Base-by-base conservation (phyloP, 2,797 vertebrate species). In the Siniperca scherzeri region DNA sequence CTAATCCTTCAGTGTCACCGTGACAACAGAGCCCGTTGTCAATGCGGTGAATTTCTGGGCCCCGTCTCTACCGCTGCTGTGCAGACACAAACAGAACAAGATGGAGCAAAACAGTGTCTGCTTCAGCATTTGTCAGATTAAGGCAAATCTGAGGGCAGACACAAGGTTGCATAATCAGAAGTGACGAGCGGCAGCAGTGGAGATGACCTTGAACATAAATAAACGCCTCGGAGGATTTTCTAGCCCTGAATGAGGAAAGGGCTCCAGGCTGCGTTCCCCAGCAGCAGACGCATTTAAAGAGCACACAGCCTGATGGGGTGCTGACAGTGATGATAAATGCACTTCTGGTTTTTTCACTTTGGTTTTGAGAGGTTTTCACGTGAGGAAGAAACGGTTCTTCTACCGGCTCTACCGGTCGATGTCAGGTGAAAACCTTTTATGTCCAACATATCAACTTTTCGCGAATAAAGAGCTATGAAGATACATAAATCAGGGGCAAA, bases 151-250 rank as follows among this genome's bases (percentile, higher is more conserved):
- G 75, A 74, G 87, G 60, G 46, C 59, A 86, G 12, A 25, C 30
- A 8, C 19, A 38, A 62, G 61, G 60, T 80, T 85, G 56, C 60
- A 40, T 81, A 84, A 86, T 42, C 70, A 70, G 36, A 76, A 38
- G 74, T 19, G 77, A 68, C 1, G 42, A 81, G 75, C 36, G 3
- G 59, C 38, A 56, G 82, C 36, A n/a, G 62, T 7, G 14, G 56
- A 38, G 57, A 36, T 22, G 69, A 81, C 70, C 79, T 81, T 85
- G 61, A 61, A 64, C 55, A 80, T 62, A 42, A 84, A 78, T 78
- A 72, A 30, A 77, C 1, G 3, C 25, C 70, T 83, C 76, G 21
- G 67, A 46, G 69, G 74, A 77, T 77, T 80, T 69, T 64, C 38
- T 11, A 33, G 33, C 22, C 33, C 71, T 36, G 55, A 70, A 78